Evolutionary conservation across 2,113 vertebrate species (phyloP).

Genomic region (Dipodomys merriami): DNA sequence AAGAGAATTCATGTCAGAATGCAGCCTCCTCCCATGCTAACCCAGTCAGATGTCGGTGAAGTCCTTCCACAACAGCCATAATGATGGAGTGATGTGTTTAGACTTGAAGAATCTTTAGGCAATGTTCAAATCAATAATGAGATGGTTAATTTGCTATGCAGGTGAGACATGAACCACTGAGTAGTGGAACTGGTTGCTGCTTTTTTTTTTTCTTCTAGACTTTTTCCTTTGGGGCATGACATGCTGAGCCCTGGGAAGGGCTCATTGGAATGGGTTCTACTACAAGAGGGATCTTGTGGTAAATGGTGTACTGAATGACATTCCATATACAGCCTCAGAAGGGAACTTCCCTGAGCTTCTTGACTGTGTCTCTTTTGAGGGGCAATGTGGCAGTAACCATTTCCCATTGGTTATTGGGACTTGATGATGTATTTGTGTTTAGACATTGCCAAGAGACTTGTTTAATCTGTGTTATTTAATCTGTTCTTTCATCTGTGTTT

Average conservation of each 20-base stretch:
- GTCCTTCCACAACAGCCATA: not conserved
- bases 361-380: not conserved
- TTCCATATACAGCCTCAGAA: not conserved
- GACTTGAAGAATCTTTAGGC: slow-evolving; percentile 32
- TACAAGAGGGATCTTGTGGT: too few relatives aligned
- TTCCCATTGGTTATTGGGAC: not conserved
- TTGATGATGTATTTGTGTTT: slow-evolving; percentile 32
- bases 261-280: too few relatives aligned
- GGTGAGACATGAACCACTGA: not conserved
- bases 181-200: not conserved
- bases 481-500: not conserved
- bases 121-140: not conserved
- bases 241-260: not conserved
- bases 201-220: too few relatives aligned
- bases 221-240: not conserved
- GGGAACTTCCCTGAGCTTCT: not conserved
- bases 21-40: not conserved
- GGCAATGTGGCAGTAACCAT: not conserved
- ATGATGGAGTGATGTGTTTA: slow-evolving; percentile 1
- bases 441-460: not conserved
- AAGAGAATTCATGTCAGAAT: not conserved
- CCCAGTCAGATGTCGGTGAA: not conserved
- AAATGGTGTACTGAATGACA: too few relatives aligned
- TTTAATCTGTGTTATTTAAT: not conserved
- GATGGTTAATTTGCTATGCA: not conserved